Evolutionary conservation across 2,888 invertebrate species (phyloP), one percentile per base, ranked within the genome.

Genomic region (Mythimna lalbum): DNA sequence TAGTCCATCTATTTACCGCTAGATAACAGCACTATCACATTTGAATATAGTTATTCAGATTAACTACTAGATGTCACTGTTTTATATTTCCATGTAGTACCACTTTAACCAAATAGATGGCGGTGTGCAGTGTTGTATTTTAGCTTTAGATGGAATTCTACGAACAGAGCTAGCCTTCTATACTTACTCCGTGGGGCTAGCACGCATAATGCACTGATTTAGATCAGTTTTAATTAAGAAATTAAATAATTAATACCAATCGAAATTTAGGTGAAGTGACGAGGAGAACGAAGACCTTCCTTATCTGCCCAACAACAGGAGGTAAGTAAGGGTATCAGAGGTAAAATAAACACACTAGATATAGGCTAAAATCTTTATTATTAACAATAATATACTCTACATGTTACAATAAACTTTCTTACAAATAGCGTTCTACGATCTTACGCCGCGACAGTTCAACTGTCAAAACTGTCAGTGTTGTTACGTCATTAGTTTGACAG

Each of bases 341-440:
- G 14, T 53, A 82, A 91, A 90, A 90, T 89, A 93, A 93, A 91
- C 84, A 78, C 72, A 63, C 63, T 49, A 49, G 21, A 14, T 90
- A 91, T 93, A 94, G 89, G 93, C 95, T 95, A 95, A 95, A 95
- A 95, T 95, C 93, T 95, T 95, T 95, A 95, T 93, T 94, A 94
- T 95, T 95, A 95, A 95, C 95, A 95, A 94, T 93, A 86, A 95
- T 95, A 95, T 95, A 95, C 92, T 95, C 94, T 95, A 95, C 94
- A 92, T 84, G 90, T 93, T 92, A 93, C 91, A 92, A 92, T 94
- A 93, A 93, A 94, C 91, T 89, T 92, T 84, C 90, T 92, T 93
- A 93, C 90, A 93, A 93, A 94, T 88, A 89, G 90, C 85, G 76
- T 77, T 79, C 88, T 86, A 87, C 81, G 60, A 77, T 73, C 33